Evolutionary conservation across 1,140 invertebrate genomes (phyloP).

Genomic region (Drosophila jambulina): DNA sequence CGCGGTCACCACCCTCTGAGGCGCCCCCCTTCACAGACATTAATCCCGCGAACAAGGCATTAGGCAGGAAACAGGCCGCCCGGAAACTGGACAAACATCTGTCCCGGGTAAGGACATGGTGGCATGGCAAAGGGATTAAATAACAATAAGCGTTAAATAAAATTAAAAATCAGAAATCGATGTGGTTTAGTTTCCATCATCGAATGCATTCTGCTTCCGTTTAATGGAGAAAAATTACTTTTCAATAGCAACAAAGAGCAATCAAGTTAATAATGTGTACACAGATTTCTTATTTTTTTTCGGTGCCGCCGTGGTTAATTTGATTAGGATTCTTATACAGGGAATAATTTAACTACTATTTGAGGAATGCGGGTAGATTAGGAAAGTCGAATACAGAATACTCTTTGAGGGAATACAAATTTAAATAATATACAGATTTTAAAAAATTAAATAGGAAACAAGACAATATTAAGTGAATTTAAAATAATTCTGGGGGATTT

Average conservation of each 20-base stretch:
- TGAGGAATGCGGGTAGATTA: conserved; percentile 48
- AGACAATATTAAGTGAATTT: neutral
- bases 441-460: neutral
- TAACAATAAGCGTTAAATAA: conserved; percentile 59
- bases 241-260: conserved; percentile 53
- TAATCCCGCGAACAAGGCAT: conserved; percentile 78
- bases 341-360: conserved; percentile 21
- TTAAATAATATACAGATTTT: neutral
- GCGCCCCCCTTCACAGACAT: conserved; percentile 5
- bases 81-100: conserved; percentile 65
- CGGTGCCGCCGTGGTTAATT: conserved; percentile 58
- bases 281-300: conserved; percentile 54
- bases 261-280: conserved; percentile 63
- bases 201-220: conserved; percentile 3
- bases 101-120: conserved; percentile 24
- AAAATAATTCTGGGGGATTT: neutral
- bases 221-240: conserved; percentile 70
- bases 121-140: conserved; percentile 70
- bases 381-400: neutral
- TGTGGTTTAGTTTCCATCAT: neutral
- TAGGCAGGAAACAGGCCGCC: conserved; percentile 30
- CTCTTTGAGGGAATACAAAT: too few species aligned
- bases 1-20: conserved; percentile 15
- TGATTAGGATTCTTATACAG: conserved; percentile 55
- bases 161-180: conserved; percentile 23